These are phyloP conservation scores for Pelmatolapia mariae DNA, from an alignment of 2,113 vertebrate species.

Conservation along the genomic window DNA sequence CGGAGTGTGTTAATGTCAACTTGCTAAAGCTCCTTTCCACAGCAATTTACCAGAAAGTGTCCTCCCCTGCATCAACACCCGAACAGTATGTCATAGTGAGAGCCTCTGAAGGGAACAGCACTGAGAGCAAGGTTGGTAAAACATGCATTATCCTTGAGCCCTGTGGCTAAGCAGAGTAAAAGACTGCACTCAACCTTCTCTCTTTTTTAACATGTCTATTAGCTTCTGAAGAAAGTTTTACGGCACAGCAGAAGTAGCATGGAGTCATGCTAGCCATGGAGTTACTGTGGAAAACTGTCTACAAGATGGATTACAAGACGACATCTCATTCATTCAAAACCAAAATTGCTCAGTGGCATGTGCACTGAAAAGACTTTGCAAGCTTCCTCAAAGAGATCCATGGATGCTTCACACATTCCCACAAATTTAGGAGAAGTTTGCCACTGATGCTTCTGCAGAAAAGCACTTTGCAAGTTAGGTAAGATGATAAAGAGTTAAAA, in stretches of 20 bases:
- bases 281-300: not conserved
- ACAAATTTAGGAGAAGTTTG: not conserved
- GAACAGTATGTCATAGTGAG: constrained; percentile 30
- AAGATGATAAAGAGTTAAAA: not conserved
- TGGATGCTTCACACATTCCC: not conserved
- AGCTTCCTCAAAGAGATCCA: not conserved
- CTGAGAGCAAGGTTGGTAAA: not conserved
- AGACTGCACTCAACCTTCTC: not conserved
- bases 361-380: not conserved
- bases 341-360: not conserved
- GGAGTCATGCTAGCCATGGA: not conserved
- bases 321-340: not conserved
- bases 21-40: constrained; percentile 27
- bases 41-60: constrained; percentile 14
- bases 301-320: not conserved
- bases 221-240: not conserved
- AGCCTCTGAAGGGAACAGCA: constrained; percentile 1
- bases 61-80: not conserved
- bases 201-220: not conserved
- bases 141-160: not conserved
- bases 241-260: not conserved
- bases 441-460: not conserved
- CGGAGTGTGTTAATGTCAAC: constrained; percentile 28
- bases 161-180: not conserved
- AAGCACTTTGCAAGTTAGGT: not conserved